Evolutionary conservation across 2,797 vertebrate genomes (phyloP).

Genomic region (Trichosurus vulpecula): DNA sequence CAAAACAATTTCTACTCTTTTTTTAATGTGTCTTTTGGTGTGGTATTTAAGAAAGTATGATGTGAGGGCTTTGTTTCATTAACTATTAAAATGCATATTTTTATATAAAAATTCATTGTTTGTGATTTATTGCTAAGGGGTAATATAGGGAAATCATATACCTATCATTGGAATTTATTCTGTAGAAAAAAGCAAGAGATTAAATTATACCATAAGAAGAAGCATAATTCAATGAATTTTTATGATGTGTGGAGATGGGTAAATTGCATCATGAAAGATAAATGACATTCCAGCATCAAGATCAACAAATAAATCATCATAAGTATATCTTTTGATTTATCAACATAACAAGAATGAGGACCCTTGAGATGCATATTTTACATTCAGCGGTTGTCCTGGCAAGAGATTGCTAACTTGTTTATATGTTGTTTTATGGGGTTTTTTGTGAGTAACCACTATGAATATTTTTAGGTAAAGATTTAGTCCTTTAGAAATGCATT

Average conservation of each 20-base stretch:
- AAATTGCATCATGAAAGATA: slow-evolving; percentile 81
- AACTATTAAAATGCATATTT: slow-evolving; percentile 57
- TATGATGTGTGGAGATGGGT: slow-evolving; percentile 80
- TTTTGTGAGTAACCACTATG: slow-evolving; percentile 54
- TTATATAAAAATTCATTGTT: slow-evolving; percentile 59
- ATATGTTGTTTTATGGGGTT: slow-evolving; percentile 48
- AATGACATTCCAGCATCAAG: slow-evolving; percentile 80
- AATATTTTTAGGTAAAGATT: slow-evolving; percentile 61
- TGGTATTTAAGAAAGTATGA: slow-evolving; percentile 57
- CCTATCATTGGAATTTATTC: slow-evolving; percentile 67
- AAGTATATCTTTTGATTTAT: slow-evolving; percentile 77
- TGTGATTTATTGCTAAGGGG: slow-evolving; percentile 49
- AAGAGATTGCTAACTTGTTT: slow-evolving; percentile 68
- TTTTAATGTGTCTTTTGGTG: slow-evolving; percentile 29
- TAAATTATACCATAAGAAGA: slow-evolving; percentile 82
- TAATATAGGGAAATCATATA: slow-evolving; percentile 65
- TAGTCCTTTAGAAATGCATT: slow-evolving; percentile 55
- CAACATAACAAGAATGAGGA: slow-evolving; percentile 67
- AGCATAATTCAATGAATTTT: slow-evolving; percentile 83
- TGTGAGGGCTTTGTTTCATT: slow-evolving; percentile 65
- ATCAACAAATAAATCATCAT: slow-evolving; percentile 85
- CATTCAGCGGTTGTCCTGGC: slow-evolving; percentile 51
- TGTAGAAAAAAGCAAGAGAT: slow-evolving; percentile 75
- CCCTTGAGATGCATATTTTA: slow-evolving; percentile 63
- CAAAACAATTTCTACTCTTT: slow-evolving; percentile 38